Evolutionary conservation across 2,888 invertebrate species (phyloP).

Genomic region (Leptinotarsa juncta): DNA sequence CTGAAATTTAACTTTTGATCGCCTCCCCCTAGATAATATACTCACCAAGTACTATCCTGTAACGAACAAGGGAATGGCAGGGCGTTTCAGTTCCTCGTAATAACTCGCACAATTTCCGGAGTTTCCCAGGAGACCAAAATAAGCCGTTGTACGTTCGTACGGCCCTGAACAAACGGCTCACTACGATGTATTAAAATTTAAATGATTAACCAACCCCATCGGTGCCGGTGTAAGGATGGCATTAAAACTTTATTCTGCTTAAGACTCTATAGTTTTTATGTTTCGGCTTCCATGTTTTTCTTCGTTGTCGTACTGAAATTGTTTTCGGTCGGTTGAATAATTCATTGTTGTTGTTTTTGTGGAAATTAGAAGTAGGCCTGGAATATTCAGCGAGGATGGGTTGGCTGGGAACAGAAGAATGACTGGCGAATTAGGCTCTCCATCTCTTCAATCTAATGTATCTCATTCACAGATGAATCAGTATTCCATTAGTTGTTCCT

Average conservation of each 20-base stretch:
- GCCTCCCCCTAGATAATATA: background rate
- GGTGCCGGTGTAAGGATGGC: constrained; percentile 21
- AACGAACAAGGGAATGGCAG: constrained; percentile 38
- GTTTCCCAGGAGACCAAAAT: constrained; percentile 48
- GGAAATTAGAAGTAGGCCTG: constrained; percentile 21
- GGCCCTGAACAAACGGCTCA: constrained; percentile 51
- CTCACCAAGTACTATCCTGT: constrained; percentile 20
- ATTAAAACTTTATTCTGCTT: constrained; percentile 28
- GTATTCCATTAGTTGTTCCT: no score
- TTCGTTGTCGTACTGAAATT: constrained; percentile 24
- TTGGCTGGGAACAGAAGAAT: background rate
- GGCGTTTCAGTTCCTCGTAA: constrained; percentile 55
- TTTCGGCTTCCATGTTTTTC: constrained; percentile 26
- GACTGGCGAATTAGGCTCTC: constrained; percentile 10
- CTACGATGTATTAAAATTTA: constrained; percentile 55
- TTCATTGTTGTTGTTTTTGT: constrained; percentile 33
- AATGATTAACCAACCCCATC: constrained; percentile 43
- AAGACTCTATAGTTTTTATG: constrained; percentile 8
- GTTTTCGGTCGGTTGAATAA: constrained; percentile 34
- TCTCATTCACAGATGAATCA: no score
- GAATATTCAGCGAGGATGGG: constrained; percentile 20
- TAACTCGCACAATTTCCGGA: constrained; percentile 49
- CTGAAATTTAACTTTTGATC: background rate
- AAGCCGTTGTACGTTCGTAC: constrained; percentile 54
- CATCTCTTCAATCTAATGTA: background rate